phyloP scores from a whole-genome alignment of 35 echinoderm and acorn worm species.

The Acanthaster planci region DNA sequence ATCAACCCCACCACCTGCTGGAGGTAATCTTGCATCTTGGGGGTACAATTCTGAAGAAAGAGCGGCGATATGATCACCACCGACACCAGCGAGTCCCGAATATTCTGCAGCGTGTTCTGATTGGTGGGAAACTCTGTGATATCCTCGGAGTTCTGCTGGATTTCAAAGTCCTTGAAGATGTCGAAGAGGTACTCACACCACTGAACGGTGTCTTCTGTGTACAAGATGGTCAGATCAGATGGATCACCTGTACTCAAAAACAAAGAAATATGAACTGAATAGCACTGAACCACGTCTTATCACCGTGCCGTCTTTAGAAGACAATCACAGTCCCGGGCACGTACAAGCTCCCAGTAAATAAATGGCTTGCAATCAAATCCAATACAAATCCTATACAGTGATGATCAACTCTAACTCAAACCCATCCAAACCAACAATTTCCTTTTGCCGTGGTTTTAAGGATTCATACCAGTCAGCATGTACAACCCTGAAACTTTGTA shows the following conservation, averaged over 20 bases:
- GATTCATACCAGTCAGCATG: too few relatives aligned
- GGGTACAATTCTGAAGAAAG: slow-evolving; percentile 55
- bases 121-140: slow-evolving; percentile 71
- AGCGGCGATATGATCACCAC: slow-evolving; percentile 81
- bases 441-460: too few relatives aligned
- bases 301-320: too few relatives aligned
- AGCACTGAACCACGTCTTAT: too few relatives aligned
- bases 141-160: slow-evolving; percentile 84
- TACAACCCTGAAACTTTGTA: too few relatives aligned
- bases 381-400: too few relatives aligned
- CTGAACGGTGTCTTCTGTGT: slow-evolving; percentile 73
- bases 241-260: slow-evolving; percentile 31
- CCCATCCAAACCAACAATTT: too few relatives aligned
- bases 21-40: slow-evolving; percentile 38
- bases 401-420: too few relatives aligned
- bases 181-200: slow-evolving; percentile 98
- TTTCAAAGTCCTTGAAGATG: slow-evolving; percentile 73
- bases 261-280: background rate
- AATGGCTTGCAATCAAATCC: too few relatives aligned
- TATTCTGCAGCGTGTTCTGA: slow-evolving; percentile 55
- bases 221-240: slow-evolving; percentile 88
- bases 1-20: slow-evolving; percentile 57
- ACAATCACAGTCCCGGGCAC: too few relatives aligned
- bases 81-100: slow-evolving; percentile 53
- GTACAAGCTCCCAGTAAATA: too few relatives aligned